Base-by-base conservation (phyloP, 2,113 vertebrate genomes). In the Pangasianodon gigas region DNA sequence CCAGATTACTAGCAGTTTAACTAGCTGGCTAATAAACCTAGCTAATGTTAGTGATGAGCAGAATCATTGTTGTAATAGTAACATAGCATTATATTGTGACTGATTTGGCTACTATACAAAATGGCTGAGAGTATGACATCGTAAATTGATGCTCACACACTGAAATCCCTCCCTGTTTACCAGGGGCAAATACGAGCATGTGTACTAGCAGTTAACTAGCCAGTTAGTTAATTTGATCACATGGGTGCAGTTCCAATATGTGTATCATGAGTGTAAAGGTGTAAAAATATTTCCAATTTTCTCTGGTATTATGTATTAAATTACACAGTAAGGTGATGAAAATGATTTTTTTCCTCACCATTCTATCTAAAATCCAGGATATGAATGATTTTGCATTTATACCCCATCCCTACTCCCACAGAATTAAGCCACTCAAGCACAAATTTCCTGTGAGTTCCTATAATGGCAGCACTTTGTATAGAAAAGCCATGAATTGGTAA, bases 381-480 rank as follows among this genome's bases (percentile, higher is more conserved):
- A 26, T 75, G 6, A 51, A n/a, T 80, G 26, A 74, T 46, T 58
- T 56, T 75, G 85, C 51, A 54, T 87, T 75, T 58, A 29, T 29
- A n/a, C 46, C 75, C 13, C 48, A 26, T 51, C 9, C 13, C 13
- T n/a, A 24, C 10, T 48, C 56, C n/a, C 29, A 24, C 56, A 51
- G 58, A 48, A 46, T 65, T 5, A 65, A 65, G 44, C 29, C 87
- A 65, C 7, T 56, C 44, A 21, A 65, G n/a, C 19, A 21, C 11
- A 52, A 46, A 16, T 69, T 51, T 62, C 79, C 37, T 52, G 24
- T 10, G 10, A 82, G 79, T 10, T 69, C 21, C 37, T n/a, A 8
- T 84, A 84, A 88, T 56, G 79, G 32, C 79, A 69, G 77, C 37
- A 60, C 32, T 84, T 86, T 86, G 29, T 37, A 69, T 37, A 51